Conservation (phyloP, 1,140 invertebrate species). For the Drosophila nebulosa region DNA sequence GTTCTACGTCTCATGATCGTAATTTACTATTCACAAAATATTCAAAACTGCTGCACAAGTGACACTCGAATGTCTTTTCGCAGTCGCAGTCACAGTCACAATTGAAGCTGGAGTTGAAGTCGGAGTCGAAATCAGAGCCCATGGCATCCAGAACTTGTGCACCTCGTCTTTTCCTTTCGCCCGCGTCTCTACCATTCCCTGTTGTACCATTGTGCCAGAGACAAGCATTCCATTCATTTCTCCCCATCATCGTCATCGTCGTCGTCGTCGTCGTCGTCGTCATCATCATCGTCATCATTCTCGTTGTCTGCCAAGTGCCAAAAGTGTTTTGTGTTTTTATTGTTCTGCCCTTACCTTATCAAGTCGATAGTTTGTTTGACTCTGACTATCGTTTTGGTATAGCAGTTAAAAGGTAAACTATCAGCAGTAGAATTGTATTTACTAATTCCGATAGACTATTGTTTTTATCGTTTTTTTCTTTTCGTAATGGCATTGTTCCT, state of each 20-base stretch:
- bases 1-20: slow-evolving; percentile 52
- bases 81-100: slow-evolving; percentile 50
- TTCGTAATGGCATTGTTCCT: no score
- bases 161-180: neutral
- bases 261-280: neutral
- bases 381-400: neutral
- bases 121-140: slow-evolving; percentile 3
- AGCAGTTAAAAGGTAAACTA: no score
- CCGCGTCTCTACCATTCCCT: neutral
- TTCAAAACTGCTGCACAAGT: slow-evolving; percentile 76
- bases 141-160: slow-evolving; percentile 4
- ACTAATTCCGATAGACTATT: no score
- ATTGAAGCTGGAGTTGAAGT: slow-evolving; percentile 9
- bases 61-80: slow-evolving; percentile 74
- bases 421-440: no score
- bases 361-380: neutral
- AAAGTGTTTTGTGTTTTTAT: slow-evolving; percentile 61
- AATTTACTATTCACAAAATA: slow-evolving; percentile 77
- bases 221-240: neutral
- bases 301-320: slow-evolving; percentile 59
- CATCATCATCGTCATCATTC: slow-evolving; percentile 7
- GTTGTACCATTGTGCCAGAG: neutral
- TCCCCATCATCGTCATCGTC: slow-evolving; percentile 8
- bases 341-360: slow-evolving; percentile 17
- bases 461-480: no score